Evolutionary conservation across 2,888 invertebrate genomes (phyloP).

Genomic region (Leptogaster cylindrica): DNA sequence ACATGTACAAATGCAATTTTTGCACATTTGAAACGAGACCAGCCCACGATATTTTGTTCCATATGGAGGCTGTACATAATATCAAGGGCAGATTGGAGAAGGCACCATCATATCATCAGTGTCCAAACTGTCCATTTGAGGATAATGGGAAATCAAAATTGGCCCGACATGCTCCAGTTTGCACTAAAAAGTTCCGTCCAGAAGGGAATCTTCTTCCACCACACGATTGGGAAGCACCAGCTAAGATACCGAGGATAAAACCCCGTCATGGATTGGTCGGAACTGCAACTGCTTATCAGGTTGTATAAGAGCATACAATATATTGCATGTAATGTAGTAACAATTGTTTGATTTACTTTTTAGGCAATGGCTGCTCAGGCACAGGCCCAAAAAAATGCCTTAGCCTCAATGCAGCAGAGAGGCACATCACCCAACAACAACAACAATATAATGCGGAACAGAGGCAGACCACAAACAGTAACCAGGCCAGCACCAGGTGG

Average conservation of each 20-base stretch:
- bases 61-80: slow-evolving; percentile 90
- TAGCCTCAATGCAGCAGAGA: slow-evolving; percentile 56
- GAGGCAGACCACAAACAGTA: slow-evolving; percentile 56
- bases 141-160: slow-evolving; percentile 91
- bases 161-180: slow-evolving; percentile 84
- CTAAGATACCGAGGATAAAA: slow-evolving; percentile 78
- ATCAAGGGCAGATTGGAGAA: slow-evolving; percentile 82
- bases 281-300: slow-evolving; percentile 63
- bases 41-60: slow-evolving; percentile 86
- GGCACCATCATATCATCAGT: slow-evolving; percentile 87
- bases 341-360: not conserved
- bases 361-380: slow-evolving; percentile 63
- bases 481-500: slow-evolving; percentile 52
- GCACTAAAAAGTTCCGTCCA: slow-evolving; percentile 87
- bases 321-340: too few relatives aligned
- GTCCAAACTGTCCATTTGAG: slow-evolving; percentile 92
- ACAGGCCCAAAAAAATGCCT: slow-evolving; percentile 60
- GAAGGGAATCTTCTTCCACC: slow-evolving; percentile 87
- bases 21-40: slow-evolving; percentile 82
- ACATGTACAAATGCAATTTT: slow-evolving; percentile 84
- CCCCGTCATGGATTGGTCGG: slow-evolving; percentile 62
- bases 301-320: too few relatives aligned
- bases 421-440: slow-evolving; percentile 22
- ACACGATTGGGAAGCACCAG: slow-evolving; percentile 90
- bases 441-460: slow-evolving; percentile 52